A percentile compares a stretch with the other conserved stretches of the same genome.
These are phyloP conservation scores for Blastobasis adustella DNA, from an alignment of 2,888 invertebrate species.

Conservation along the genomic window DNA sequence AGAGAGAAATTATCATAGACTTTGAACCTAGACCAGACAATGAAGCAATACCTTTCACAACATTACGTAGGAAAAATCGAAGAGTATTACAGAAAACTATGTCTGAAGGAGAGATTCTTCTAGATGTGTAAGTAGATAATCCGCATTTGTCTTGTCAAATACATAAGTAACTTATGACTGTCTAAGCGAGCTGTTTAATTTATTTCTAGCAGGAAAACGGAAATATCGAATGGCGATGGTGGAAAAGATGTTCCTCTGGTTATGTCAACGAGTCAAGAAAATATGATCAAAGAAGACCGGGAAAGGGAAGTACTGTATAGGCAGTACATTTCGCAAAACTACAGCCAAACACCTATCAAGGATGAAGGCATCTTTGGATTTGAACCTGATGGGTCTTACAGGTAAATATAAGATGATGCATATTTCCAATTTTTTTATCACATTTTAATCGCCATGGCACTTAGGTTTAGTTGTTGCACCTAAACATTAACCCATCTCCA, in stretches of 20 bases:
- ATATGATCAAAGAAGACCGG: slow-evolving; percentile 69
- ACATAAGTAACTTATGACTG: not conserved
- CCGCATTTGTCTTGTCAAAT: not conserved
- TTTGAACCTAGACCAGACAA: slow-evolving; percentile 85
- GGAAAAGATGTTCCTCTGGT: slow-evolving; percentile 66
- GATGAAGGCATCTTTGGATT: slow-evolving; percentile 75
- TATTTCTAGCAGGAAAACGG: slow-evolving; percentile 58
- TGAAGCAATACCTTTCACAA: slow-evolving; percentile 78
- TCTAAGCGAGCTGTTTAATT: not conserved
- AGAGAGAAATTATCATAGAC: slow-evolving; percentile 89
- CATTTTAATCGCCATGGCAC: slow-evolving; percentile 2
- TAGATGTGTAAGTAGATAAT: slow-evolving; percentile 64
- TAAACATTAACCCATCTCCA: slow-evolving; percentile 11
- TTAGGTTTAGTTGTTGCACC: slow-evolving; percentile 19
- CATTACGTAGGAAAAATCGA: slow-evolving; percentile 64
- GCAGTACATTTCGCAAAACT: slow-evolving; percentile 62
- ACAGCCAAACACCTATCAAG: slow-evolving; percentile 74
- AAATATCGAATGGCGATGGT: slow-evolving; percentile 60
- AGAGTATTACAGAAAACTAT: slow-evolving; percentile 82
- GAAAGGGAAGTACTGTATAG: slow-evolving; percentile 60
- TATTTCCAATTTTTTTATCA: slow-evolving; percentile 1
- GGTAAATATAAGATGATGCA: slow-evolving; percentile 32
- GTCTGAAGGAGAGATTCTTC: slow-evolving; percentile 86
- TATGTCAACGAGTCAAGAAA: slow-evolving; percentile 78
- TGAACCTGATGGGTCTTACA: slow-evolving; percentile 68